phyloP scores from a whole-genome alignment of 1,140 invertebrate species.

The Sipha flava region DNA sequence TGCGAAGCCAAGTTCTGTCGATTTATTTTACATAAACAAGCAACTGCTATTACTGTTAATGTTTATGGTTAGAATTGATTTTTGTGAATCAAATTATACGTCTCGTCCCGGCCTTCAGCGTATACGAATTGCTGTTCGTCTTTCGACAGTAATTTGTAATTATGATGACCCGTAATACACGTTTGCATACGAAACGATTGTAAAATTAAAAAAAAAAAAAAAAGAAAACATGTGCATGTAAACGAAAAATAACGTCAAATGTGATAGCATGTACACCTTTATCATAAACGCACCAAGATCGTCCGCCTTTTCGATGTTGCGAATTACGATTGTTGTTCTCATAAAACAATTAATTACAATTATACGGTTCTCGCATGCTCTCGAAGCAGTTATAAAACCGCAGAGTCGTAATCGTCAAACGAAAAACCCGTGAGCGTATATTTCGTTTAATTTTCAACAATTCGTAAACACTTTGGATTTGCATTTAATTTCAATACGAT shows the following conservation, averaged over 20 bases:
- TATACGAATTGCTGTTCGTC: too few relatives aligned
- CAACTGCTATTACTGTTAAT: too few relatives aligned
- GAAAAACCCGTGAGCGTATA: neutral
- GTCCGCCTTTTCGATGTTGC: conserved; percentile 7
- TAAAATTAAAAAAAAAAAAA: neutral
- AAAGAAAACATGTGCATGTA: neutral
- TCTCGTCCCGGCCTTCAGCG: too few relatives aligned
- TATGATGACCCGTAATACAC: neutral
- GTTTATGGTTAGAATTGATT: too few relatives aligned
- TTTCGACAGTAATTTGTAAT: neutral
- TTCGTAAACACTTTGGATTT: too few relatives aligned
- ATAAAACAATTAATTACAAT: conserved; percentile 1
- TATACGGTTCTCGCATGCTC: neutral
- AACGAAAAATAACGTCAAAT: neutral
- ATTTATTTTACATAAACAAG: too few relatives aligned
- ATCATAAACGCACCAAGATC: neutral
- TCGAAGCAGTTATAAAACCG: neutral
- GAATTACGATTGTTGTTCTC: neutral
- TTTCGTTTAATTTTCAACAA: neutral
- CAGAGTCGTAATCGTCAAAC: neutral
- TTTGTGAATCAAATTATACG: too few relatives aligned
- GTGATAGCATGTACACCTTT: neutral
- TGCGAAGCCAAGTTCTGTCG: too few relatives aligned
- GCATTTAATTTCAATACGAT: too few relatives aligned
- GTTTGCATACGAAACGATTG: neutral